phyloP scores from a whole-genome alignment of 2,888 invertebrate species.

The Noctua janthe region DNA sequence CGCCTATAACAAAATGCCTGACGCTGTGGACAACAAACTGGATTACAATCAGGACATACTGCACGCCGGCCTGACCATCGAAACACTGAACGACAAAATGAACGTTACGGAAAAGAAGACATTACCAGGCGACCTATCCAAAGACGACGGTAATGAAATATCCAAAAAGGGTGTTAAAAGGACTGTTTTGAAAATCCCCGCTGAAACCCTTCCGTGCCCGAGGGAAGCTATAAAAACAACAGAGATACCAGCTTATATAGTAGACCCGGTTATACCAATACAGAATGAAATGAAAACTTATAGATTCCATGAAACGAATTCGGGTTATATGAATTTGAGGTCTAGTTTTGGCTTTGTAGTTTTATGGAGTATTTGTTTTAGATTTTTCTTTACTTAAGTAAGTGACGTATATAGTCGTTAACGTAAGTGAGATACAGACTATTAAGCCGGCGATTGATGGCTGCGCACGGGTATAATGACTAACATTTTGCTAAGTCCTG shows the following conservation, averaged over 20 bases:
- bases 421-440: conserved; percentile 81
- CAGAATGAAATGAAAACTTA: conserved; percentile 89
- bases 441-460: conserved; percentile 72
- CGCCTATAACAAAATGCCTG: conserved; percentile 86
- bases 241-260: conserved; percentile 79
- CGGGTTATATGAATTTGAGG: conserved; percentile 67
- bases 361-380: conserved; percentile 80
- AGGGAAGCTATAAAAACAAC: conserved; percentile 82
- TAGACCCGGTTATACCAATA: conserved; percentile 85
- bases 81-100: conserved; percentile 80
- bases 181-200: conserved; percentile 83
- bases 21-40: conserved; percentile 76
- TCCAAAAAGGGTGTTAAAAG: conserved; percentile 82
- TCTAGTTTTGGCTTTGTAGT: conserved; percentile 70
- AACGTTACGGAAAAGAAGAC: conserved; percentile 81
- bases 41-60: conserved; percentile 83
- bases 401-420: conserved; percentile 77
- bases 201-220: conserved; percentile 85
- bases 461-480: conserved; percentile 67
- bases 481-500: conserved; percentile 63
- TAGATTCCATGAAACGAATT: conserved; percentile 83
- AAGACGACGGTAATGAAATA: conserved; percentile 74
- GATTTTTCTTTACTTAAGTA: conserved; percentile 84
- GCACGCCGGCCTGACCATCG: conserved; percentile 82
- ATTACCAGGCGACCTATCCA: conserved; percentile 69